phyloP scores from a whole-genome alignment of 2,797 vertebrate genomes.

The Podarcis siculus region DNA sequence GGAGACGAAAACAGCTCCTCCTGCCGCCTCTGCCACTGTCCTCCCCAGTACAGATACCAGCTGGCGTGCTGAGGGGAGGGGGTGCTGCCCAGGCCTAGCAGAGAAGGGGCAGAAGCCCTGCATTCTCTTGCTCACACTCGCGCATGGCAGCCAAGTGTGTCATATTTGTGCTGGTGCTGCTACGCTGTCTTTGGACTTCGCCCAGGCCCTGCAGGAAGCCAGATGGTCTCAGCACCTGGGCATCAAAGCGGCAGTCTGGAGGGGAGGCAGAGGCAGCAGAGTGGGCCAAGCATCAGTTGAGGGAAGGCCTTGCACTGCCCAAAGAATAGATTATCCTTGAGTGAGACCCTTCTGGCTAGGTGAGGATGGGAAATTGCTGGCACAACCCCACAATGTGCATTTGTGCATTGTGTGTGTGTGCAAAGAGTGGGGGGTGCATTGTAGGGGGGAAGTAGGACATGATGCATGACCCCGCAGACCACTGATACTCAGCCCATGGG shows the following conservation, averaged over 20 bases:
- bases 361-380: background rate
- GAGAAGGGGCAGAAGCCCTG: too few species aligned
- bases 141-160: background rate
- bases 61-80: background rate
- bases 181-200: background rate
- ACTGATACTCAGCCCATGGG: background rate
- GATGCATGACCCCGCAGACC: background rate
- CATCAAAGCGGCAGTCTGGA: background rate
- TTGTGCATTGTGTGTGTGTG: background rate
- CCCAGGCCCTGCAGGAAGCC: conserved; percentile 13
- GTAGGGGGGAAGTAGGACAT: background rate
- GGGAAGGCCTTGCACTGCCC: background rate
- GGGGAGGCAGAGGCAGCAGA: background rate
- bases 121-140: background rate
- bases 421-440: background rate
- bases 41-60: background rate
- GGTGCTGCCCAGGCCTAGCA: background rate
- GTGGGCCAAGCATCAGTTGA: background rate
- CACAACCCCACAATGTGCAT: background rate
- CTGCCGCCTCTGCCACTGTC: too few species aligned
- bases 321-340: background rate
- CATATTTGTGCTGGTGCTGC: background rate
- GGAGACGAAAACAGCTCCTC: background rate
- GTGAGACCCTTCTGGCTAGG: background rate
- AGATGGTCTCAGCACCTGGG: conserved; percentile 46